A percentile compares a stretch with the other conserved stretches of the same genome.
Evolutionary conservation across 2,113 vertebrate genomes (phyloP).

Genomic region (Anas platyrhynchos): DNA sequence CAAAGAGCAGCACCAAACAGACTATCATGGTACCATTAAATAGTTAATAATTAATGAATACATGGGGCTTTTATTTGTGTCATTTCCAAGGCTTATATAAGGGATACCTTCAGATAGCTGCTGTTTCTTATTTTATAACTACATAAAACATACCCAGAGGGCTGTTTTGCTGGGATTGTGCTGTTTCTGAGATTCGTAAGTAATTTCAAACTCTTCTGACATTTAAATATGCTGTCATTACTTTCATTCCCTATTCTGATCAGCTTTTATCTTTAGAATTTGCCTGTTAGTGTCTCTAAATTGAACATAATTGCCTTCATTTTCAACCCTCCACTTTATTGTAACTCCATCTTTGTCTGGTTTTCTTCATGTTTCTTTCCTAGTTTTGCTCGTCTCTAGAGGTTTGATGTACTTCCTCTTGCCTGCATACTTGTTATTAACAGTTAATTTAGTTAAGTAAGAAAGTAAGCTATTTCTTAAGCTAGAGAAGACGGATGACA

Average conservation of each 20-base stretch:
- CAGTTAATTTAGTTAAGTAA: constrained; percentile 13
- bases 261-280: constrained; percentile 44
- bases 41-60: neutral
- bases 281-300: constrained; percentile 14
- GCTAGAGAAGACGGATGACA: neutral
- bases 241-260: constrained; percentile 4
- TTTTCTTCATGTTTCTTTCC: neutral
- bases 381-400: neutral
- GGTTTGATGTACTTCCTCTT: constrained; percentile 15
- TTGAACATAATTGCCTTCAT: constrained; percentile 46
- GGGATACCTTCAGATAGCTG: neutral
- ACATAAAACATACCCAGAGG: neutral
- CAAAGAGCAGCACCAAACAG: neutral
- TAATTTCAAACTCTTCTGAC: neutral
- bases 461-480: constrained; percentile 24
- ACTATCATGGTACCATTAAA: neutral
- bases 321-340: constrained; percentile 2
- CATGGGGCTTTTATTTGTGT: neutral
- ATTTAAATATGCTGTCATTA: constrained; percentile 22
- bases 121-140: neutral
- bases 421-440: neutral
- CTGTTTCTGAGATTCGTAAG: neutral
- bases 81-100: neutral
- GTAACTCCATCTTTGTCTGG: neutral
- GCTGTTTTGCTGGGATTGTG: neutral